phyloP scores from a whole-genome alignment of 2,113 vertebrate species.

The Crotalus horridus region DNA sequence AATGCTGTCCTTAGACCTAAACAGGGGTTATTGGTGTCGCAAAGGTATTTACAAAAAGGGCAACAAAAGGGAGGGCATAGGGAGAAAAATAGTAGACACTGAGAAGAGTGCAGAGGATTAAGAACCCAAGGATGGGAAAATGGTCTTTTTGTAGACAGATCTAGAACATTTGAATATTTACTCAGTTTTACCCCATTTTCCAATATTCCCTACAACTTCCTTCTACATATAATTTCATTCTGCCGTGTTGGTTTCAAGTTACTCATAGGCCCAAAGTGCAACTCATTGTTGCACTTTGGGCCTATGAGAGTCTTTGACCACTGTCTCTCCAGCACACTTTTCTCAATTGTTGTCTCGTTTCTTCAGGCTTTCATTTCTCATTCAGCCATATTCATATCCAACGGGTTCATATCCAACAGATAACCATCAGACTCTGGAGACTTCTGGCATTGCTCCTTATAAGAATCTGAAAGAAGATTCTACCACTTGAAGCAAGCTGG shows the following conservation, averaged over 20 bases:
- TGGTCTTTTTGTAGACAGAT: background rate
- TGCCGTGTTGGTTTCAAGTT: background rate
- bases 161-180: background rate
- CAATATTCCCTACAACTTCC: background rate
- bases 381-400: background rate
- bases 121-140: background rate
- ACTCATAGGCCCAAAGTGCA: no score
- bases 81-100: background rate
- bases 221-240: background rate
- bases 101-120: background rate
- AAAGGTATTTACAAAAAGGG: background rate
- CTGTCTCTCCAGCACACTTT: background rate
- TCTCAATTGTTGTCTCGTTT: background rate
- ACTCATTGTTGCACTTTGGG: background rate
- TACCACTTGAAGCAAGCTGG: background rate
- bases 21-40: background rate
- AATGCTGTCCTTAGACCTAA: background rate
- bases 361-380: background rate
- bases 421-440: background rate
- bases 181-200: background rate
- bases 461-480: background rate
- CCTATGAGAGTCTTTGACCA: background rate
- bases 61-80: background rate
- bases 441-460: background rate
- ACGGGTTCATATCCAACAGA: background rate